Conservation (phyloP, 2,797 vertebrate genomes). For the Heterohyrax brucei region DNA sequence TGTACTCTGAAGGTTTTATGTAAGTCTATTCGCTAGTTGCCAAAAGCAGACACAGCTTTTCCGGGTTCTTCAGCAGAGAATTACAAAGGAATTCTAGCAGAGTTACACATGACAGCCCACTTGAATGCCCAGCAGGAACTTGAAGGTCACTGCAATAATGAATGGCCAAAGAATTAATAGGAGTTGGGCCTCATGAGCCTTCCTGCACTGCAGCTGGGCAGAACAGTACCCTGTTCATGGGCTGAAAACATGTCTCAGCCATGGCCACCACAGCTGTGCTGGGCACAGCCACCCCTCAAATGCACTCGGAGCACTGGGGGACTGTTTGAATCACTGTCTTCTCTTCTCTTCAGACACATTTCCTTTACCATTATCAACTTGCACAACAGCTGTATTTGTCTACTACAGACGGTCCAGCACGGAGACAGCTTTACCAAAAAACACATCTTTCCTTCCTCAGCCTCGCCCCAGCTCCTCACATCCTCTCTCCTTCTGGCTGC, state of each 20-base stretch:
- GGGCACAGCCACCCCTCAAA: slow-evolving; percentile 72
- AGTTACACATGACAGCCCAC: slow-evolving; percentile 85
- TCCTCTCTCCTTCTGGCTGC: slow-evolving; percentile 3
- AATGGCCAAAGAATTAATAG: slow-evolving; percentile 88
- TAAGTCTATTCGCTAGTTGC: slow-evolving; percentile 84
- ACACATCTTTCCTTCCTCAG: not conserved
- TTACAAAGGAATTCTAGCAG: slow-evolving; percentile 90
- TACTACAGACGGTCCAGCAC: not conserved
- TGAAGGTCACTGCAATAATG: slow-evolving; percentile 89
- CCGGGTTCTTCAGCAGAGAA: slow-evolving; percentile 83
- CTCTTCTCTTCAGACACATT: slow-evolving; percentile 48
- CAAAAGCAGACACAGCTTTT: slow-evolving; percentile 86
- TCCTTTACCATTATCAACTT: slow-evolving; percentile 42
- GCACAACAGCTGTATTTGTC: slow-evolving; percentile 78
- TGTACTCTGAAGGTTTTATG: slow-evolving; percentile 75
- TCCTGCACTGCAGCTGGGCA: slow-evolving; percentile 90
- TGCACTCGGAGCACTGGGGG: slow-evolving; percentile 29
- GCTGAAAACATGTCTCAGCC: slow-evolving; percentile 84
- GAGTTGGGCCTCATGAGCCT: slow-evolving; percentile 79
- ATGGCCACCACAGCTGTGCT: slow-evolving; percentile 90
- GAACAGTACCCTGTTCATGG: slow-evolving; percentile 91
- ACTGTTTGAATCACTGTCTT: slow-evolving; percentile 59
- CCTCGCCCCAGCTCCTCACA: slow-evolving; percentile 12
- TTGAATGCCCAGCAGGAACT: slow-evolving; percentile 86
- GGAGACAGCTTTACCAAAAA: not conserved